Percentiles rank a stretch among this genome's conserved stretches.
These are phyloP conservation scores for Pollachius pollachius DNA, from an alignment of 2,113 vertebrate species.

Conservation along the genomic window DNA sequence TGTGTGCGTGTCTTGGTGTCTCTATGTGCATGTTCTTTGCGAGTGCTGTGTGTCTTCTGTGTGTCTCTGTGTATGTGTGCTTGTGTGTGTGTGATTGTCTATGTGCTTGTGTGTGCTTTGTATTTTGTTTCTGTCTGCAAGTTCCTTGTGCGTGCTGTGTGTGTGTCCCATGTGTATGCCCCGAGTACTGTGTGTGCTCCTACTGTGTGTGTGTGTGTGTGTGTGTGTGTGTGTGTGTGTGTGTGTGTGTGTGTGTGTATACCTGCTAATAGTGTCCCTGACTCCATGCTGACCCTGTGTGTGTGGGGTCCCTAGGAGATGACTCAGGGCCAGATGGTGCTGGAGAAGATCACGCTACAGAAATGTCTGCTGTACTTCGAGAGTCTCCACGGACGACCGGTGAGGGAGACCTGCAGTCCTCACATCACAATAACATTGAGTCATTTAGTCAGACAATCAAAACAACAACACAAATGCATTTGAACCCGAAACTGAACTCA, in stretches of 20 bases:
- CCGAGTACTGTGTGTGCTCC: neutral
- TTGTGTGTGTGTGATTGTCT: neutral
- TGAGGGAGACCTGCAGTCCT: slow-evolving; percentile 53
- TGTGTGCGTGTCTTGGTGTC: too few species aligned
- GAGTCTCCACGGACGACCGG: slow-evolving; percentile 76
- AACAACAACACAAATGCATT: neutral
- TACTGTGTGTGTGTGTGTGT: slow-evolving; percentile 9
- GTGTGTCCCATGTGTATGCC: neutral
- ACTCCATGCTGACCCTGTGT: slow-evolving; percentile 3
- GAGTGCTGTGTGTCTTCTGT: too few species aligned
- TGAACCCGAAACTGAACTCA: neutral
- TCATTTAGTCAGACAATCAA: neutral
- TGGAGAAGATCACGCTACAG: slow-evolving; percentile 84
- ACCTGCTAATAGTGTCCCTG: too few species aligned
- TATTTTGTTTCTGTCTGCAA: neutral
- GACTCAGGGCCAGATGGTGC: slow-evolving; percentile 81
- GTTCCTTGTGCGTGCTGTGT: neutral
- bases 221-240: too few species aligned
- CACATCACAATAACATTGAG: neutral
- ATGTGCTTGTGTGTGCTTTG: neutral
- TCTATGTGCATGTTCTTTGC: too few species aligned
- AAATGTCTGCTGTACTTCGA: slow-evolving; percentile 84
- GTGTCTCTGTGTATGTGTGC: too few species aligned
- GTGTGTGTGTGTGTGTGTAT: too few species aligned
- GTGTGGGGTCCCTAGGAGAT: slow-evolving; percentile 72